Evolutionary conservation across 30 jellyfish, hydroid and myxozoan species (phyloP).

Genomic region (Chrysaora quinquecirrha): DNA sequence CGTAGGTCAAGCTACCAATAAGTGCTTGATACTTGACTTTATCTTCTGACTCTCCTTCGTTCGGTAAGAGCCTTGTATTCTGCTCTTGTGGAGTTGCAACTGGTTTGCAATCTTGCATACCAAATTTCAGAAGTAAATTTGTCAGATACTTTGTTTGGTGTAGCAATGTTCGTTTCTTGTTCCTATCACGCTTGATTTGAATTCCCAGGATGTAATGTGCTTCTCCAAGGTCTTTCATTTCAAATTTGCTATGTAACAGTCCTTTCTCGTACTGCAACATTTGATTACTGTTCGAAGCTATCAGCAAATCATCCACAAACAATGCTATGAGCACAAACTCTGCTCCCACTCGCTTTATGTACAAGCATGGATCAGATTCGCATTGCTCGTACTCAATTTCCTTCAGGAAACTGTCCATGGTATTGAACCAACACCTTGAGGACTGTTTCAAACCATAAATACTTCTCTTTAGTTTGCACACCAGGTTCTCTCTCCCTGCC

Average conservation of each 20-base stretch:
- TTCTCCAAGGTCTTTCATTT: conserved; percentile 35
- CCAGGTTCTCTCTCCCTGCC: neutral
- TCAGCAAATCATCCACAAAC: neutral
- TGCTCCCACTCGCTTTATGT: neutral
- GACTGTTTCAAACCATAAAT: conserved; percentile 47
- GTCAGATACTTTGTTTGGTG: neutral
- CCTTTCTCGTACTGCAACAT: neutral
- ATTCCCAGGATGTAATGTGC: conserved; percentile 48
- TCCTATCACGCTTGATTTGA: conserved; percentile 17
- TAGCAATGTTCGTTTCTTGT: neutral
- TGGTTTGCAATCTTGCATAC: conserved; percentile 51
- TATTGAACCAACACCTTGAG: conserved; percentile 41
- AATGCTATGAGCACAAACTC: neutral
- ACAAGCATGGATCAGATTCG: conserved; percentile 52
- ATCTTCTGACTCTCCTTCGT: conserved; percentile 43
- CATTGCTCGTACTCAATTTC: neutral
- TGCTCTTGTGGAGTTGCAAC: neutral
- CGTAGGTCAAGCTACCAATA: neutral
- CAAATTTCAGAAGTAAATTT: neutral
- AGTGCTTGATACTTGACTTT: conserved; percentile 8
- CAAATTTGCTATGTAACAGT: neutral
- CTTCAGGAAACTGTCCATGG: neutral
- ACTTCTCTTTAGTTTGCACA: neutral
- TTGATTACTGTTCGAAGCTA: neutral
- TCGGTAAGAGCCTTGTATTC: neutral